Evolutionary conservation across 2,888 invertebrate species (phyloP).

Genomic region (Gari tellinella): DNA sequence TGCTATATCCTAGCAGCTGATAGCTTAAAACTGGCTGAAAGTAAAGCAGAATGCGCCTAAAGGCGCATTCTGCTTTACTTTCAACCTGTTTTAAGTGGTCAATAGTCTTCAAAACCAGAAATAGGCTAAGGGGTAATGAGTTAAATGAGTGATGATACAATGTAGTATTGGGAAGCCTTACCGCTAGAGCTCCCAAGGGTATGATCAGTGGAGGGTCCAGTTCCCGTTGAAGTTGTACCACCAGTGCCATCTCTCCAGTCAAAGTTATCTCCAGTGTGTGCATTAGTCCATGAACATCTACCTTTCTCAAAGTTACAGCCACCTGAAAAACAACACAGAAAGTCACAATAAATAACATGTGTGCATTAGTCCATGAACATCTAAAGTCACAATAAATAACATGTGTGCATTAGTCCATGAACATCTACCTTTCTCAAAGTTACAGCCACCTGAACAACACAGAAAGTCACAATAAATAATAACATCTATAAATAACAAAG

Average conservation of each 20-base stretch:
- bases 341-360: constrained; percentile 5
- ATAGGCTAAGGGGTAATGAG: too few relatives aligned
- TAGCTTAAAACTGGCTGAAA: too few relatives aligned
- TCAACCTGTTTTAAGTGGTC: too few relatives aligned
- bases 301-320: constrained; percentile 76
- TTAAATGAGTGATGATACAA: too few relatives aligned
- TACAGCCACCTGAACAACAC: constrained; percentile 61
- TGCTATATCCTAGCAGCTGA: too few relatives aligned
- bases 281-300: constrained; percentile 75
- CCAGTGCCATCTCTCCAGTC: constrained; percentile 78
- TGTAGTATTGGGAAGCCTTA: too few relatives aligned
- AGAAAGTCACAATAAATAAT: neutral
- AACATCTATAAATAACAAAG: too few relatives aligned
- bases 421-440: constrained; percentile 76
- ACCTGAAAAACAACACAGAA: constrained; percentile 50
- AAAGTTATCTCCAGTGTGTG: constrained; percentile 73
- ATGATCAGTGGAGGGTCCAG: constrained; percentile 78
- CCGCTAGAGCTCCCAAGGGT: constrained; percentile 66
- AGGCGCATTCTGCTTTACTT: too few relatives aligned
- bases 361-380: constrained; percentile 73
- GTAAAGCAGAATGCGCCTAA: too few relatives aligned
- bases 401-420: constrained; percentile 72
- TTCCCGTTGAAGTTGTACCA: constrained; percentile 62
- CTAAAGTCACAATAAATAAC: neutral
- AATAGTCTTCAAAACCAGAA: too few relatives aligned